These are phyloP conservation scores for Darevskia mixta DNA, from an alignment of 2,797 vertebrate species.

Conservation along the genomic window DNA sequence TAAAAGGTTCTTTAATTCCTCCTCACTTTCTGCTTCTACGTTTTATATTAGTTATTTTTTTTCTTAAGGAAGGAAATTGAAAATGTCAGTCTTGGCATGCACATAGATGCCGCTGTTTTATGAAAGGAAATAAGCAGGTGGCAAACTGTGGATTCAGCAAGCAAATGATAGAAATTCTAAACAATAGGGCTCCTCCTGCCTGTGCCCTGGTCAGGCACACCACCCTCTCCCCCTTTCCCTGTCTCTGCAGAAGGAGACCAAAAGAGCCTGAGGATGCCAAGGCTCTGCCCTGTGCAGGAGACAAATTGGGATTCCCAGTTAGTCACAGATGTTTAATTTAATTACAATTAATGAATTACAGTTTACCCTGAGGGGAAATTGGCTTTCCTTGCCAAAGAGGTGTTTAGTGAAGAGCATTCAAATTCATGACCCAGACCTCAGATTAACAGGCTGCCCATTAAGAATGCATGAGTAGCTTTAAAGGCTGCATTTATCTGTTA, in stretches of 20 bases:
- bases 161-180: too few relatives aligned
- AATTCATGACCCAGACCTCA: constrained; percentile 84
- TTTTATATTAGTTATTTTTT: too few relatives aligned
- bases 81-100: background rate
- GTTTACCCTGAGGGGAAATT: constrained; percentile 79
- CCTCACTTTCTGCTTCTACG: too few relatives aligned
- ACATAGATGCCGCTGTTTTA: too few relatives aligned
- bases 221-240: background rate
- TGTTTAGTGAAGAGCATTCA: constrained; percentile 81
- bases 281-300: constrained; percentile 66
- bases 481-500: constrained; percentile 78
- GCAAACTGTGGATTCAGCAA: too few relatives aligned
- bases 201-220: background rate
- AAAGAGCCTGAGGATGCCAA: too few relatives aligned
- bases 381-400: constrained; percentile 79
- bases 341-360: constrained; percentile 84
- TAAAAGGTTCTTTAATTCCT: too few relatives aligned
- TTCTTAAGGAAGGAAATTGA: background rate
- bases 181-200: background rate
- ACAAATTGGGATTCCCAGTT: constrained; percentile 74
- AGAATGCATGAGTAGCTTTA: constrained; percentile 83
- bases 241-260: background rate
- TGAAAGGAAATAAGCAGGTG: too few relatives aligned
- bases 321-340: constrained; percentile 82
- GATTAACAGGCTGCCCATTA: constrained; percentile 82